Conservation (phyloP, 2,888 invertebrate genomes). For the Leptinotarsa juncta region DNA sequence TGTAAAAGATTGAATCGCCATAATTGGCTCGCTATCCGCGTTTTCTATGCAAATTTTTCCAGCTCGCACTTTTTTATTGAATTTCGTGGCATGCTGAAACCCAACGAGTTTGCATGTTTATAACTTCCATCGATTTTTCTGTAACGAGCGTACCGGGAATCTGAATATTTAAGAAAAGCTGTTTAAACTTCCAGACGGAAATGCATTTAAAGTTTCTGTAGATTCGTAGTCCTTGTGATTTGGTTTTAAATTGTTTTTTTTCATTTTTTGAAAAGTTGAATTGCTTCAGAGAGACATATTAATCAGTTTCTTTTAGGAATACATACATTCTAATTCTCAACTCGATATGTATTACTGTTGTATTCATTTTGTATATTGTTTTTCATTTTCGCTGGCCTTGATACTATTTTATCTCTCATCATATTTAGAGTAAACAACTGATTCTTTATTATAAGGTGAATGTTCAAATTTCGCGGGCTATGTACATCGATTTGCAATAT, state of each 20-base stretch:
- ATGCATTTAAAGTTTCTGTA: background rate
- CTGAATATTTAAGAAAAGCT: background rate
- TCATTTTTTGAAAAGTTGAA: background rate
- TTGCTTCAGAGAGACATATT: background rate
- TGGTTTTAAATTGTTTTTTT: background rate
- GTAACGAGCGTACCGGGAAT: background rate
- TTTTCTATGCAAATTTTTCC: background rate
- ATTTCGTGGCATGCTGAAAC: conserved; percentile 1
- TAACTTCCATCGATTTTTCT: background rate
- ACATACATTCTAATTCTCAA: too few relatives aligned
- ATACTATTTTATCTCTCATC: too few relatives aligned
- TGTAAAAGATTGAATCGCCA: background rate
- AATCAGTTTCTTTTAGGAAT: too few relatives aligned
- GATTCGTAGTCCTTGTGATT: background rate
- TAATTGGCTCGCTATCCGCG: background rate
- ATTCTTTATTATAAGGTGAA: too few relatives aligned
- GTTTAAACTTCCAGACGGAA: background rate
- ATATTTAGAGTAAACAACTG: too few relatives aligned
- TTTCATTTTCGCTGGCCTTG: too few relatives aligned
- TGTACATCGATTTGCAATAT: too few relatives aligned
- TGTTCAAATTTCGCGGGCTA: too few relatives aligned
- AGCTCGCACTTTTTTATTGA: background rate
- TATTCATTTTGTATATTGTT: too few relatives aligned
- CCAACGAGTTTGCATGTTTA: conserved; percentile 5
- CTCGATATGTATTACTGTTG: too few relatives aligned